Base-by-base conservation (phyloP, 2,797 vertebrate species). In the Rhinichthys osculus region DNA sequence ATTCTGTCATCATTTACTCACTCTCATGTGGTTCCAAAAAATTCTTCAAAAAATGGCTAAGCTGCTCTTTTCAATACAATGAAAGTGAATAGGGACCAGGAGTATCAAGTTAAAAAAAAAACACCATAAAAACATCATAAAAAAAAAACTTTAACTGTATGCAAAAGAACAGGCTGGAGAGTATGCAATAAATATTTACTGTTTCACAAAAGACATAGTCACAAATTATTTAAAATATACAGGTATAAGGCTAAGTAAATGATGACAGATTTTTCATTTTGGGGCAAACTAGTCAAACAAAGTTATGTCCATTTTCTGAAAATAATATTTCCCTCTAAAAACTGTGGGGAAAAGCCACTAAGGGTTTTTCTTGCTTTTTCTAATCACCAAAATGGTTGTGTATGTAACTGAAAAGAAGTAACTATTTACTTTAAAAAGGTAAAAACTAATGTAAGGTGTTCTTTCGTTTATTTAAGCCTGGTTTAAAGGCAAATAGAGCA, bases 401-500 rank as follows among this genome's bases (percentile, higher is more conserved):
- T 42, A 2, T 33, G 27, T 47, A 80, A 50, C 54, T 27, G 23
- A 17, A 40, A 42, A 40, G 23, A 5, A 62, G 4, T 62, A 78
- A 62, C 14, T 42, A 59, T 42, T 78, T 52, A 1, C 11, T 69
- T 69, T 69, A 33, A 62, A 82, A 42, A 44, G 21, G 59, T 67
- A 16, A 52, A 74, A 40, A 27, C 30, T 30, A 23, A 81, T 16
- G 77, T 4, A 27, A 69, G 10, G 59, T 17, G 33, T 44, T 50
- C 42, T 85, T 64, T 47, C 10, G 35, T 79, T 82, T 83, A 44
- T 79, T 84, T 47, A 84, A 87, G 72, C 62, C 42, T 47, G 54
- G 30, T 78, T 78, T 78, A 73, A 86, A 74, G 69, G 69, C 64
- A 76, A 82, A 78, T 23, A 77, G 78, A 85, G 64, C 35, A 83